Conservation (phyloP, 1,140 invertebrate species). For the Heliconius congener region DNA sequence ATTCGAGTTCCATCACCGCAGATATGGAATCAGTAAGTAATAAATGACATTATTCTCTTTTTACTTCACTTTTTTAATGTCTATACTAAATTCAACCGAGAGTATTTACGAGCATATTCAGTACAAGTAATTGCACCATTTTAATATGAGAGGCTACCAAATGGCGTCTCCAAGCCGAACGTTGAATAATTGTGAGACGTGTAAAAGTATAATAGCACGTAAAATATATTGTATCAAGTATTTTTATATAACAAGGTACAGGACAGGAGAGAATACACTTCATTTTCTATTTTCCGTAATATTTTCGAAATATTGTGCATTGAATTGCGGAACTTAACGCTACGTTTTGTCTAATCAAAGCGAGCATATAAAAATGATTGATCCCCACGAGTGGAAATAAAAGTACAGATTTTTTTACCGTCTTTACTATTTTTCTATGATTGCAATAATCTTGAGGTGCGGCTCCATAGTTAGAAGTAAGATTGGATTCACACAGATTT, state of each 20-base stretch:
- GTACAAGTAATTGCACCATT: slow-evolving; percentile 5
- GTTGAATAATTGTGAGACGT: not conserved
- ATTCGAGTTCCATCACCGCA: not conserved
- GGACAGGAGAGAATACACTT: not conserved
- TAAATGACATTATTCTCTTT: not conserved
- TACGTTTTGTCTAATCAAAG: too few species aligned
- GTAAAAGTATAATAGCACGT: slow-evolving; percentile 20
- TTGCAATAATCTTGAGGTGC: not conserved
- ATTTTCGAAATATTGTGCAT: too few species aligned
- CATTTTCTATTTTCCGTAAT: not conserved
- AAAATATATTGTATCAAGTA: not conserved
- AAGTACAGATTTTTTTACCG: not conserved
- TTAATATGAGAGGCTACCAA: slow-evolving; percentile 2
- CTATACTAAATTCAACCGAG: not conserved
- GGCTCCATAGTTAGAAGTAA: not conserved
- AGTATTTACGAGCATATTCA: slow-evolving; percentile 3
- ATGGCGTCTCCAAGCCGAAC: not conserved
- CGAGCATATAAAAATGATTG: too few species aligned
- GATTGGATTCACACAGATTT: not conserved
- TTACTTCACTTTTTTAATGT: not conserved
- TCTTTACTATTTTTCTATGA: not conserved
- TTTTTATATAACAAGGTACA: not conserved
- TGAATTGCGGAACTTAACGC: too few species aligned
- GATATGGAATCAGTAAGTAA: not conserved
- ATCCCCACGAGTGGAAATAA: too few species aligned